Conservation (phyloP, 2,888 invertebrate species). For the Ligdia adustata region DNA sequence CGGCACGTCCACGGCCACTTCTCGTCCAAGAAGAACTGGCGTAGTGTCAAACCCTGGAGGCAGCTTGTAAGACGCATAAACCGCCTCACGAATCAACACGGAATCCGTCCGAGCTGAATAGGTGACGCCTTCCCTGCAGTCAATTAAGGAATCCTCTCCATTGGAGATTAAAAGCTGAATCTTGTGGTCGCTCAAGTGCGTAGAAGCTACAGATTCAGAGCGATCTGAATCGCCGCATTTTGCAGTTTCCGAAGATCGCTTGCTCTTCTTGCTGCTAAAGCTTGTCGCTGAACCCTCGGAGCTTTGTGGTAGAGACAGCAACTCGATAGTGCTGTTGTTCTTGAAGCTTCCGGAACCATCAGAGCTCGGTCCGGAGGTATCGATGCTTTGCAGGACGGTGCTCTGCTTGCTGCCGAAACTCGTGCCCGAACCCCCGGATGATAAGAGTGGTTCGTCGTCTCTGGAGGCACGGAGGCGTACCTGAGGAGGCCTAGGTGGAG, state of each 20-base stretch:
- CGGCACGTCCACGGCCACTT: conserved; percentile 94
- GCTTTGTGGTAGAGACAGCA: conserved; percentile 73
- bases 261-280: conserved; percentile 75
- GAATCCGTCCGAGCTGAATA: conserved; percentile 80
- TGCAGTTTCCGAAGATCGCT: conserved; percentile 72
- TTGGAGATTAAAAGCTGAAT: conserved; percentile 76
- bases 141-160: conserved; percentile 73
- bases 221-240: conserved; percentile 74
- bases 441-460: conserved; percentile 79
- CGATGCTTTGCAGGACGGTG: conserved; percentile 66
- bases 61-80: conserved; percentile 76
- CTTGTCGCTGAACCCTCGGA: conserved; percentile 67
- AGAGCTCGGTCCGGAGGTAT: conserved; percentile 68
- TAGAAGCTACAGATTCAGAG: conserved; percentile 65
- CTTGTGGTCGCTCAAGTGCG: conserved; percentile 69
- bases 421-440: conserved; percentile 73
- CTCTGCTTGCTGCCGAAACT: conserved; percentile 77
- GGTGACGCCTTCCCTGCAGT: conserved; percentile 73
- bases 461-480: conserved; percentile 78
- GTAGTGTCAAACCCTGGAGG: conserved; percentile 79
- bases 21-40: conserved; percentile 79
- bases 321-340: conserved; percentile 68
- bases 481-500: conserved; percentile 90
- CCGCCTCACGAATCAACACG: conserved; percentile 75
- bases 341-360: conserved; percentile 74